These are phyloP conservation scores for Capromys pilorides DNA, from an alignment of 2,797 vertebrate species.

Conservation along the genomic window DNA sequence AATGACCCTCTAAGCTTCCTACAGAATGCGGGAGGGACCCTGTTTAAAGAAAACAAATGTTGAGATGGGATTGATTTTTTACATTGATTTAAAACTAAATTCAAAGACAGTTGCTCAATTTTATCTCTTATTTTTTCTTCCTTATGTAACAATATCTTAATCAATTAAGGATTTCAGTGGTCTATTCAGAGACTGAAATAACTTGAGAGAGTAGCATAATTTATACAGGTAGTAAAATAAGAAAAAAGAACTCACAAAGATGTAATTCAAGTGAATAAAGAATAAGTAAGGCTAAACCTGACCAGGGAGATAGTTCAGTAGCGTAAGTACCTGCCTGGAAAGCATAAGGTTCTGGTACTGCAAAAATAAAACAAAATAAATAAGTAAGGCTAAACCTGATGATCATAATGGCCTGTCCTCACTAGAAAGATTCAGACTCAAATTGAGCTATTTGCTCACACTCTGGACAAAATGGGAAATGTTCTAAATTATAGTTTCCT, in stretches of 20 bases:
- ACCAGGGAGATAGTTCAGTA: too few species aligned
- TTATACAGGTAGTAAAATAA: slow-evolving; percentile 17
- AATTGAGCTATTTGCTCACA: neutral
- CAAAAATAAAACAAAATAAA: neutral
- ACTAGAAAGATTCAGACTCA: neutral
- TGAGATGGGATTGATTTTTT: neutral
- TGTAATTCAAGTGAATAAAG: neutral
- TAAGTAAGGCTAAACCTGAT: neutral
- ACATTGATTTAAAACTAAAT: slow-evolving; percentile 46
- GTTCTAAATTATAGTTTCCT: neutral
- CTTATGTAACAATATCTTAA: slow-evolving; percentile 12
- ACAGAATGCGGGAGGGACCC: neutral
- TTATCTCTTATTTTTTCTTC: neutral
- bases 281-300: neutral
- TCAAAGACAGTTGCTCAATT: neutral
- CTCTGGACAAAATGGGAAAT: slow-evolving; percentile 28
- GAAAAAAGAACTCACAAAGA: neutral
- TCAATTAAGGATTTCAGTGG: neutral
- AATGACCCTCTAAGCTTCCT: neutral
- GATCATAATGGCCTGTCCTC: neutral
- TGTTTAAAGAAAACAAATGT: neutral
- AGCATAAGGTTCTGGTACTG: too few species aligned
- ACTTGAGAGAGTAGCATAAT: neutral
- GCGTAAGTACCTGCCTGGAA: too few species aligned
- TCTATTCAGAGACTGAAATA: neutral